Evolutionary conservation across 2,113 vertebrate species (phyloP).

Genomic region (Calyptommatus sinebrachiatus): DNA sequence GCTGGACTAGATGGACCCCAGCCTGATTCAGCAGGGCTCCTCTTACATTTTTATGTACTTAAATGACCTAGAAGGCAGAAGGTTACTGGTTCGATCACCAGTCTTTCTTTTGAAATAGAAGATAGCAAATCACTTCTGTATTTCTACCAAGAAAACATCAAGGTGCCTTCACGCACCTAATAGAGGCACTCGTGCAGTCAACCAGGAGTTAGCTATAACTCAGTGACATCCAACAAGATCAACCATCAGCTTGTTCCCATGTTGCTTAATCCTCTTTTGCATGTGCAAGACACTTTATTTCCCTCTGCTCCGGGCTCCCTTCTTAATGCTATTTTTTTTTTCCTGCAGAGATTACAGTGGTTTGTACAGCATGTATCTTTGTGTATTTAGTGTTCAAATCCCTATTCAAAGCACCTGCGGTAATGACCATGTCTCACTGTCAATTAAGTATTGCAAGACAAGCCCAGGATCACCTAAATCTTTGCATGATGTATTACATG

Average conservation of each 20-base stretch:
- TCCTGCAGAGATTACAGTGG: not conserved
- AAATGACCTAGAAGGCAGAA: too few species aligned
- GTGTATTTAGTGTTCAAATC: constrained; percentile 6
- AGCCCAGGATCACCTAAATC: constrained; percentile 13
- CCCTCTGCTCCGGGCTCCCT: not conserved
- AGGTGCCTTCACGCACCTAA: too few species aligned
- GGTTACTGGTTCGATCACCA: too few species aligned
- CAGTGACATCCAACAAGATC: too few species aligned
- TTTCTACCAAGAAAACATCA: too few species aligned
- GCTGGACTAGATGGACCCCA: too few species aligned
- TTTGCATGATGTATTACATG: constrained; percentile 12
- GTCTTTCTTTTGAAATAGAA: too few species aligned
- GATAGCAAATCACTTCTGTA: too few species aligned
- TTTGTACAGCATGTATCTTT: not conserved
- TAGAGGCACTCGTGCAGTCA: too few species aligned
- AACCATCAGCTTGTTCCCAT: not conserved
- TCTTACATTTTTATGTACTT: too few species aligned
- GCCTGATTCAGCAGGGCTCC: too few species aligned
- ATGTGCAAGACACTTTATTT: not conserved
- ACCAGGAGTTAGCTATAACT: too few species aligned
- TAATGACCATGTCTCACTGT: constrained; percentile 1
- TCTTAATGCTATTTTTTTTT: not conserved
- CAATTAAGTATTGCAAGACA: constrained; percentile 2
- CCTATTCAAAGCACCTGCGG: constrained; percentile 17
- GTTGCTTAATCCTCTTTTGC: constrained; percentile 5